A percentile compares a stretch with the other conserved stretches of the same genome.
phyloP scores from a whole-genome alignment of 2,113 vertebrate genomes.

The Amphiprion ocellaris region DNA sequence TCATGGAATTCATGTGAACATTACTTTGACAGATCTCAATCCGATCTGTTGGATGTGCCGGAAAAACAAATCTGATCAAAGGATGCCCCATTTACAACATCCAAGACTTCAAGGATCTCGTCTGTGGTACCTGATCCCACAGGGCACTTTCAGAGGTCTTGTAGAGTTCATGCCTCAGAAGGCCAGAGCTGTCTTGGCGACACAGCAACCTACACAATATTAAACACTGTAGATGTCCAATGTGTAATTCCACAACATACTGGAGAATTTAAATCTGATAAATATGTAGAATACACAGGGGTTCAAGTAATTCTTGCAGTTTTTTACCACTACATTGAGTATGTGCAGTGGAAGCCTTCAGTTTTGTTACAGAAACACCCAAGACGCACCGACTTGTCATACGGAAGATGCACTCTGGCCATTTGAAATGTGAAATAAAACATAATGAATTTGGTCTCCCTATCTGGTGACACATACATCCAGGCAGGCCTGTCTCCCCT shows the following conservation, averaged over 20 bases:
- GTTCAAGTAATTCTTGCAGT: neutral
- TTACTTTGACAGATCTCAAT: too few species aligned
- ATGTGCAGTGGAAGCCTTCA: neutral
- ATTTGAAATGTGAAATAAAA: conserved; percentile 1
- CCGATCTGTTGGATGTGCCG: too few species aligned
- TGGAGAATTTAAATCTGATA: conserved; percentile 7
- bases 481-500: neutral
- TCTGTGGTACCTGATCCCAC: too few species aligned
- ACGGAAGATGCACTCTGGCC: neutral
- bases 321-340: neutral
- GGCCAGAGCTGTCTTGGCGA: too few species aligned
- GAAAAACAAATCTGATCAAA: too few species aligned
- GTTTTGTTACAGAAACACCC: neutral
- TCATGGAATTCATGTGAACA: too few species aligned
- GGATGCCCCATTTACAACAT: too few species aligned
- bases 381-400: neutral
- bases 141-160: too few species aligned
- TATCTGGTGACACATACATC: neutral
- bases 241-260: neutral
- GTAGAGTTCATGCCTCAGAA: too few species aligned
- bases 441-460: neutral
- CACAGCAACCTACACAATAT: too few species aligned
- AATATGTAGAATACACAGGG: neutral
- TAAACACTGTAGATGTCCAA: too few species aligned
- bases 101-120: too few species aligned